Evolutionary conservation across 2,797 vertebrate genomes (phyloP), one percentile per base, ranked within the genome.

Genomic region (Coccyzus lansbergi): DNA sequence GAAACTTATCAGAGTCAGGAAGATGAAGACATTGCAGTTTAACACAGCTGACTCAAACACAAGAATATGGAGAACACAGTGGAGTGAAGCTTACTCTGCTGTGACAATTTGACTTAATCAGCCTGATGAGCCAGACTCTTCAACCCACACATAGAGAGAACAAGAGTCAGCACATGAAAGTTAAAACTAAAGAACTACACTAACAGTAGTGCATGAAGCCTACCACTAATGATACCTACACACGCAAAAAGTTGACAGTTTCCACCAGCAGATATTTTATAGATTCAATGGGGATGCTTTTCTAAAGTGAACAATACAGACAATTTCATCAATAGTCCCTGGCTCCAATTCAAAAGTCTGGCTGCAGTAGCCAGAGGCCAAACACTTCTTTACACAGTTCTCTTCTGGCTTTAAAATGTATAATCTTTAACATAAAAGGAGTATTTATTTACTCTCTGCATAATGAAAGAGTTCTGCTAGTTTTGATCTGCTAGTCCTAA

Each of bases 101-200:
- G 58, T 34, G 76, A 44, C 36, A 72, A 44, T 59, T 28, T 15
- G 71, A 60, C 46, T 75, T 46, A 29, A 46, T 67, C 42, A 82
- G 13, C 7, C 40, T 71, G 59, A 38, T 56, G 46, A 82, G 36
- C 16, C 44, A 71, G 74, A 55, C 40, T 59, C 34, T 51, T 34
- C 69, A 78, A n/a, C 5, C 11, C 33, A 34, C 59, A 83, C 44
- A 31, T 8, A 72, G 36, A 44, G 18, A 64, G 60, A 78, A 80
- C 51, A 72, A 46, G 28, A 62, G 28, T 15, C 15, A 14, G 64
- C 7, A 3, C 0, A 0, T 29, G 33, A 64, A 93, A 76, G 24
- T 46, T 25, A 62, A 76, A 86, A 62, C 29, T 40, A 62, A 80
- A 80, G 42, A 36, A 78, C 34, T 24, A 13, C 5, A 12, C 28